phyloP scores from a whole-genome alignment of 2,113 vertebrate genomes.

The Leiothrix lutea region DNA sequence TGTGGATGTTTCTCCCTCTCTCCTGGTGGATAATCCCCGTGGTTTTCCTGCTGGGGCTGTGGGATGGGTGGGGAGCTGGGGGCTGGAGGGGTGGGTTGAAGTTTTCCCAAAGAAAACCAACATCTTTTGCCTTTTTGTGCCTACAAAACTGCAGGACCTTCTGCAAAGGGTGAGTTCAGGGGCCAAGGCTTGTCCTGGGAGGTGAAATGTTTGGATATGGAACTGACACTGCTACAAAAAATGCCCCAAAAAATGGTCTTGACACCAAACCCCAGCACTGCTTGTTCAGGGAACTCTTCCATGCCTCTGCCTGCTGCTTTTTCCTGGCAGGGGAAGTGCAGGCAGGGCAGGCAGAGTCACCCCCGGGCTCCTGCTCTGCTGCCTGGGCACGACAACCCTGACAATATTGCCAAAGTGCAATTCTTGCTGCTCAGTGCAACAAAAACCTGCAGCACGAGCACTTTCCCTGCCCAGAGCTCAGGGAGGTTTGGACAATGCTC shows the following conservation, averaged over 20 bases:
- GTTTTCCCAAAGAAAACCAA: neutral
- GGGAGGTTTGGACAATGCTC: fast-evolving
- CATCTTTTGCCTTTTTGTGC: neutral
- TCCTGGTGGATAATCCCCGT: neutral
- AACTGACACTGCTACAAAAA: neutral
- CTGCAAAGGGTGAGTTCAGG: neutral
- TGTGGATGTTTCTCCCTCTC: neutral
- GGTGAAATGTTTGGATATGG: fast-evolving
- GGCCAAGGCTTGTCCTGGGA: neutral
- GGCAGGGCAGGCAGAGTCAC: neutral
- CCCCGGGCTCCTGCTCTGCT: neutral
- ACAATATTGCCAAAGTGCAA: neutral
- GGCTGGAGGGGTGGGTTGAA: neutral
- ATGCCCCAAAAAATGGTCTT: neutral
- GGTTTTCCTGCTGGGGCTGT: neutral
- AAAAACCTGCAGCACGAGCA: fast-evolving
- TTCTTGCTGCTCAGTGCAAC: neutral
- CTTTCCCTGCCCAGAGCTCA: neutral
- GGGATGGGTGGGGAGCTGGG: fast-evolving
- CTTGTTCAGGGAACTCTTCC: neutral
- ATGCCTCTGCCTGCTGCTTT: neutral
- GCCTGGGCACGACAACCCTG: neutral
- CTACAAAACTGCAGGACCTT: neutral
- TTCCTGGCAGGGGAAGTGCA: neutral
- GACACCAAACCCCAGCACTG: neutral